Evolutionary conservation across 2,888 invertebrate genomes (phyloP).

Genomic region (Chrysina gloriosa): DNA sequence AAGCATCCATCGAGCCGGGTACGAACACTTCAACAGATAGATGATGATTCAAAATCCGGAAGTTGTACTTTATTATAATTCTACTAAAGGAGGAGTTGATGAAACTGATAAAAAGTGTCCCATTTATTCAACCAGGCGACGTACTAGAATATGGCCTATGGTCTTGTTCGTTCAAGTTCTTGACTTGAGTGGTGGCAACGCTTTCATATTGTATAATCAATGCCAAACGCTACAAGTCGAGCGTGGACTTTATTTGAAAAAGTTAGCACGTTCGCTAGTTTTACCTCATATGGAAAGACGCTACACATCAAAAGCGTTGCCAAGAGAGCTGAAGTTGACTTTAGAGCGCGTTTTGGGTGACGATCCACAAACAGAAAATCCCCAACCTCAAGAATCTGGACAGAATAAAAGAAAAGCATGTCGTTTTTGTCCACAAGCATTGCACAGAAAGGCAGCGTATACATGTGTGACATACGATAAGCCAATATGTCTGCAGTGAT

Average conservation of each 20-base stretch:
- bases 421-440: background rate
- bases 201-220: background rate
- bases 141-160: slow-evolving; percentile 51
- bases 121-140: slow-evolving; percentile 44
- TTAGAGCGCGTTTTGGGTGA: background rate
- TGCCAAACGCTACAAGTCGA: background rate
- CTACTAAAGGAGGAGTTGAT: slow-evolving; percentile 38
- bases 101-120: slow-evolving; percentile 32
- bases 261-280: background rate
- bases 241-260: no score
- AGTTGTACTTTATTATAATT: slow-evolving; percentile 38
- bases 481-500: background rate
- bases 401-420: background rate
- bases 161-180: slow-evolving; percentile 50
- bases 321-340: background rate
- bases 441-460: background rate
- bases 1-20: no score
- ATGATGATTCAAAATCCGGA: slow-evolving; percentile 44
- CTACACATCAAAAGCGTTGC: background rate
- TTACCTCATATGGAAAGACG: background rate
- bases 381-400: background rate
- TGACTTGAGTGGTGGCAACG: slow-evolving; percentile 51
- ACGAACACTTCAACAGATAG: no score
- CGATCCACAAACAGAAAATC: background rate
- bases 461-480: slow-evolving; percentile 4